phyloP scores from a whole-genome alignment of 2,888 invertebrate genomes.

The Hermodice carunculata region DNA sequence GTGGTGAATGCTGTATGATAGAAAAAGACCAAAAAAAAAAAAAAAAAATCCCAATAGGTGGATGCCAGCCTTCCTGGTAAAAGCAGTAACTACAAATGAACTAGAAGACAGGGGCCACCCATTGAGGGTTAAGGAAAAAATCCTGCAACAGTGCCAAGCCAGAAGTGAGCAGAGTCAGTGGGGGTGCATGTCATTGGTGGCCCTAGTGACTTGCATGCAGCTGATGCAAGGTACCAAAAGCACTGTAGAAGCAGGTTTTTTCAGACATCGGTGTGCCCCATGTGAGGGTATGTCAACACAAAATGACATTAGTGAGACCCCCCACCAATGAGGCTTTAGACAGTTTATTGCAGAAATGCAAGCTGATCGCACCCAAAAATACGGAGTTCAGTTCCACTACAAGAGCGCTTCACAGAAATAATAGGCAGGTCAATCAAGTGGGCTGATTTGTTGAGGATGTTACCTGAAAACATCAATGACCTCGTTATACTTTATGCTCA shows the following conservation, averaged over 20 bases:
- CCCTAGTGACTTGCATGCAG: background rate
- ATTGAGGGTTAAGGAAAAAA: background rate
- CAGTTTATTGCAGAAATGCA: conserved; percentile 1
- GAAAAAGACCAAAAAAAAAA: too few species aligned
- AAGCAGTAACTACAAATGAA: too few species aligned
- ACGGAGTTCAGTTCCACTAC: background rate
- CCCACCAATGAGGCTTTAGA: background rate
- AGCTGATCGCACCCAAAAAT: conserved; percentile 11
- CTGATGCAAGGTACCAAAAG: conserved; percentile 11
- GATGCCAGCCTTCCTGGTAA: too few species aligned
- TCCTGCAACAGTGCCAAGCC: too few species aligned
- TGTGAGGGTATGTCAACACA: background rate
- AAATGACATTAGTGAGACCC: too few species aligned
- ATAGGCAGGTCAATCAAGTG: too few species aligned
- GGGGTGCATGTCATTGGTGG: background rate
- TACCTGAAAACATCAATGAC: background rate
- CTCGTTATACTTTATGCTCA: background rate
- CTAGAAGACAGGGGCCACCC: too few species aligned
- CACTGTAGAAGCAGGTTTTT: conserved; percentile 2
- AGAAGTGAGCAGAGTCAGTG: conserved; percentile 4
- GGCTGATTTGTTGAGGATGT: too few species aligned
- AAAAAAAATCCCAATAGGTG: too few species aligned
- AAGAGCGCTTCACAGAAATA: too few species aligned
- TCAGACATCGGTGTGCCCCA: background rate
- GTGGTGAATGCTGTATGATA: too few species aligned